These are phyloP conservation scores for Erannis defoliaria DNA, from an alignment of 2,888 invertebrate species.

Conservation along the genomic window DNA sequence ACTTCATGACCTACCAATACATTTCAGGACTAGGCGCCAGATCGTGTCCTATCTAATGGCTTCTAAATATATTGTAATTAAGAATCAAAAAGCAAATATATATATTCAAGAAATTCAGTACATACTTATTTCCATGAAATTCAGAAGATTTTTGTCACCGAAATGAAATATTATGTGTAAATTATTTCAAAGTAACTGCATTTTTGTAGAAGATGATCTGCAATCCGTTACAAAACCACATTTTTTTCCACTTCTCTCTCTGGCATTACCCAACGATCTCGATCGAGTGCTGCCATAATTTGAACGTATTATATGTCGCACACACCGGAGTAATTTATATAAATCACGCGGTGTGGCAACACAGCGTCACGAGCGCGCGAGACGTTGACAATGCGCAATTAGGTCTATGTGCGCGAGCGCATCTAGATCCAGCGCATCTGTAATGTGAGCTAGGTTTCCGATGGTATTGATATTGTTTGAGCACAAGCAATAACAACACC, in stretches of 20 bases:
- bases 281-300: constrained; percentile 65
- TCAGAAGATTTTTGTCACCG: too few species aligned
- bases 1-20: too few species aligned
- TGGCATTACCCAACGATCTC: constrained; percentile 35
- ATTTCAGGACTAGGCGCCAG: too few species aligned
- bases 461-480: constrained; percentile 2
- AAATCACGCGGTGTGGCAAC: constrained; percentile 70
- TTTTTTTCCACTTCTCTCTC: constrained; percentile 26
- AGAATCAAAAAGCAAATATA: too few species aligned
- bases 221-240: constrained; percentile 26
- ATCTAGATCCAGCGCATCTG: constrained; percentile 39
- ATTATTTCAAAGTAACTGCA: constrained; percentile 1
- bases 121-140: too few species aligned
- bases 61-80: too few species aligned
- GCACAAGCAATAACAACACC: too few species aligned
- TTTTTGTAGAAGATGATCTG: constrained; percentile 11
- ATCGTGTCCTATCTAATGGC: too few species aligned
- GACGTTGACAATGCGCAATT: constrained; percentile 73
- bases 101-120: too few species aligned
- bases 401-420: constrained; percentile 51
- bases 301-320: constrained; percentile 67
- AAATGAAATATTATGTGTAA: background rate
- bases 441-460: constrained; percentile 13
- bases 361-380: constrained; percentile 73
- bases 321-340: constrained; percentile 70